Evolutionary conservation across 30 jellyfish, hydroid and myxozoan genomes (phyloP), one percentile per base, ranked within the genome.

Genomic region (Hydractinia echinata): DNA sequence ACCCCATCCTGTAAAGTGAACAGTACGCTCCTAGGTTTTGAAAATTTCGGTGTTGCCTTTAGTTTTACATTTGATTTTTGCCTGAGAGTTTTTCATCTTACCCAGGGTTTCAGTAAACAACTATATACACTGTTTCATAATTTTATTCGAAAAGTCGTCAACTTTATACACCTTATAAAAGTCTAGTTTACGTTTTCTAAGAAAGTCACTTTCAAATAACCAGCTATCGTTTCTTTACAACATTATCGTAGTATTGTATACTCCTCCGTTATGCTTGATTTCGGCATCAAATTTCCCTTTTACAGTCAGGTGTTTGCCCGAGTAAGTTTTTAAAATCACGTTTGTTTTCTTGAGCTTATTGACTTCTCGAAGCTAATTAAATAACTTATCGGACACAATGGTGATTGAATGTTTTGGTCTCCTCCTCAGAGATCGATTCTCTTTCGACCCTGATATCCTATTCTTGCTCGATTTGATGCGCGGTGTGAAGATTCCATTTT

Each of bases 181-280:
- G n/a, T 56, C n/a, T n/a, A 56, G n/a, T n/a, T 56, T 10, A 9
- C 10, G 10, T 56, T 56, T 56, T n/a, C 13, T 56, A 56, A 56
- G 68, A 56, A 56, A 9, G n/a, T 56, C 68, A 9, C 68, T 10
- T 9, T n/a, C 68, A 56, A 56, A n/a, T 10, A 56, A n/a, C 13
- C n/a, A 9, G 68, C 68, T 56, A n/a, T n/a, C 68, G n/a, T 10
- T n/a, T 56, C 68, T n/a, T 56, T 56, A 9, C 68, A 56, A 56
- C n/a, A 56, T 56, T 9, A 56, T 9, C n/a, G n/a, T 9, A 10
- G 13, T 10, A 10, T n/a, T 56, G n/a, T 56, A n/a, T 56, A 56
- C 68, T 56, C n/a, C 68, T n/a, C 68, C 68, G n/a, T 56, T 56
- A n/a, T 56, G n/a, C 68, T 56, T 9, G 68, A 56, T 56, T 56